Conservation (phyloP, 2,797 vertebrate species). For the Gouania willdenowi region DNA sequence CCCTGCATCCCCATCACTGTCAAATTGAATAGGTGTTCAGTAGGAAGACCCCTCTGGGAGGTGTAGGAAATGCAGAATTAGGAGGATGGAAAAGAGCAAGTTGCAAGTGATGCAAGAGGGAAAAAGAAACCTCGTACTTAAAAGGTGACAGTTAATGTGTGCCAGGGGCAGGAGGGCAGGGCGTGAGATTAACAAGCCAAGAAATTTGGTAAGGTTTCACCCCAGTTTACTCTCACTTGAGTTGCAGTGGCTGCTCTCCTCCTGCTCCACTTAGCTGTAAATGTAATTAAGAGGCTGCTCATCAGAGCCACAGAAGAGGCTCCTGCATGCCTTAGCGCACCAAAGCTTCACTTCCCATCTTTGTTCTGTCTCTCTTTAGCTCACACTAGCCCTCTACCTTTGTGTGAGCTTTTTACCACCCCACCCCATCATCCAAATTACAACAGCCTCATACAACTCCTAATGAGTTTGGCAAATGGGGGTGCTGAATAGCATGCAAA, state of each 20-base stretch:
- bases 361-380: slow-evolving; percentile 13
- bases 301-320: slow-evolving; percentile 53
- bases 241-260: slow-evolving; percentile 49
- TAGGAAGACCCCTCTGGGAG: slow-evolving; percentile 48
- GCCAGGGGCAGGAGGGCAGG: slow-evolving; percentile 32
- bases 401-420: slow-evolving; percentile 5
- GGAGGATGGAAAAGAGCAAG: slow-evolving; percentile 25
- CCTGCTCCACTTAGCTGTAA: slow-evolving; percentile 68
- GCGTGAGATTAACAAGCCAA: slow-evolving; percentile 41
- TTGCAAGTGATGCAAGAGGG: slow-evolving; percentile 25
- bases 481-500: slow-evolving; percentile 35
- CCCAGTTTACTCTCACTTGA: slow-evolving; percentile 40
- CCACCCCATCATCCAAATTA: slow-evolving; percentile 21
- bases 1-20: slow-evolving; percentile 57
- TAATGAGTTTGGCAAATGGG: slow-evolving; percentile 58
- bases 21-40: slow-evolving; percentile 71
- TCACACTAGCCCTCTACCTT: neutral
- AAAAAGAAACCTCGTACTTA: slow-evolving; percentile 19
- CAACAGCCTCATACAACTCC: slow-evolving; percentile 23
- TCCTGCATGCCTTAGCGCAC: slow-evolving; percentile 44
- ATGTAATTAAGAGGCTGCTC: slow-evolving; percentile 72
- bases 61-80: slow-evolving; percentile 28
- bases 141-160: slow-evolving; percentile 42
- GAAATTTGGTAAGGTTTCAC: slow-evolving; percentile 42
- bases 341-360: slow-evolving; percentile 36